Evolutionary conservation across 2,888 invertebrate genomes (phyloP).

Genomic region (Embidobia sp.): DNA sequence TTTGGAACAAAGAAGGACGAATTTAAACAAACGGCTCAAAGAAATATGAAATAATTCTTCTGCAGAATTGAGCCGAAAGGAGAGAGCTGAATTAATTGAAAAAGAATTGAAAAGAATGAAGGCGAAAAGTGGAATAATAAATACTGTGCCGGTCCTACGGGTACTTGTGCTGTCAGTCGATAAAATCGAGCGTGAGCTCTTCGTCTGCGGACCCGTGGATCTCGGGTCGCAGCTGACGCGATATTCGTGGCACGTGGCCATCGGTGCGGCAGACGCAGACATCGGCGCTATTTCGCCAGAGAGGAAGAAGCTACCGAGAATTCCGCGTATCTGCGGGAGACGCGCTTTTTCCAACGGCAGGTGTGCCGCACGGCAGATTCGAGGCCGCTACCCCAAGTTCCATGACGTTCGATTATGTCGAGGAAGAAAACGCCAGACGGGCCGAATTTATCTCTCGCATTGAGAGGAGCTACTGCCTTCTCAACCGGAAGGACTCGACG

Average conservation of each 20-base stretch:
- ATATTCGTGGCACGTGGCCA: conserved; percentile 63
- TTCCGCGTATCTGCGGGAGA: conserved; percentile 51
- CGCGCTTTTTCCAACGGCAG: conserved; percentile 53
- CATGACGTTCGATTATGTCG: conserved; percentile 45
- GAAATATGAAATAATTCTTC: no score
- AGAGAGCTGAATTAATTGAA: no score
- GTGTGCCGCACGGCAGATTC: conserved; percentile 38
- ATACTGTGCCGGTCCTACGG: no score
- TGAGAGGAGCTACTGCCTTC: conserved; percentile 31
- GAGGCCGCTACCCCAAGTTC: conserved; percentile 14
- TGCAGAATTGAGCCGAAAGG: no score
- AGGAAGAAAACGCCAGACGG: conserved; percentile 48
- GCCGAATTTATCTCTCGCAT: conserved; percentile 39
- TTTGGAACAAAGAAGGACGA: no score
- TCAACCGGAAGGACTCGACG: conserved; percentile 37
- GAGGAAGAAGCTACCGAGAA: conserved; percentile 37
- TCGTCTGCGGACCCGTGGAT: conserved; percentile 17
- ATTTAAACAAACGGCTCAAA: no score
- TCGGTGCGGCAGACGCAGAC: conserved; percentile 46
- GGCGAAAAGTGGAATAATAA: no score
- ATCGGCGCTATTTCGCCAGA: conserved; percentile 27
- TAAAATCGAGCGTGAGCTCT: conserved; percentile 29
- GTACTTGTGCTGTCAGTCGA: conserved; percentile 8
- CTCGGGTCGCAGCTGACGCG: conserved; percentile 61
- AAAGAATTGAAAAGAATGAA: no score